Conservation (phyloP, 2,797 vertebrate species). For the Sebastes vulpes region DNA sequence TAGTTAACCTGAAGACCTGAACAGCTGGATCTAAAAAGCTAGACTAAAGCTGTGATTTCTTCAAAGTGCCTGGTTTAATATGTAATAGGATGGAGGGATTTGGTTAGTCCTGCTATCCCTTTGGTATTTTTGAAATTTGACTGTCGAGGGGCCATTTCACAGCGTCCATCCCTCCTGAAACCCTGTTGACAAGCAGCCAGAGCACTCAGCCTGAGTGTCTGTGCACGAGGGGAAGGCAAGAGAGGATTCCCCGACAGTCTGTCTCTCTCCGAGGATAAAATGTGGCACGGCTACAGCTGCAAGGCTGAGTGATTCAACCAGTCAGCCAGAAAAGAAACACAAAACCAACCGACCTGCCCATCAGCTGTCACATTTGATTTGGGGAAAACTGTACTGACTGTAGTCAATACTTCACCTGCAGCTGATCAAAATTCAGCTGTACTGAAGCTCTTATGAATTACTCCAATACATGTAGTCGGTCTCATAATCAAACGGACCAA, state of each 20-base stretch:
- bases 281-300: slow-evolving; percentile 56
- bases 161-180: slow-evolving; percentile 34
- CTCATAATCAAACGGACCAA: background rate
- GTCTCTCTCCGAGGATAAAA: slow-evolving; percentile 55
- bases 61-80: background rate
- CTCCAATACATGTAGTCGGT: background rate
- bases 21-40: background rate
- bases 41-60: slow-evolving; percentile 4
- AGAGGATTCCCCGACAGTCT: slow-evolving; percentile 69
- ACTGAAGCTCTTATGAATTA: background rate
- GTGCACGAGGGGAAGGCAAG: slow-evolving; percentile 46
- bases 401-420: background rate
- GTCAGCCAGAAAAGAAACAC: slow-evolving; percentile 57
- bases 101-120: background rate
- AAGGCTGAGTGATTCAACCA: slow-evolving; percentile 59
- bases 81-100: background rate
- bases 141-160: slow-evolving; percentile 30
- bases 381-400: background rate
- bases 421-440: background rate
- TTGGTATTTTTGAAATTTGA: slow-evolving; percentile 16
- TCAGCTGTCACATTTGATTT: slow-evolving; percentile 27
- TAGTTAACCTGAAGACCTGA: background rate
- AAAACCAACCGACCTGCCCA: slow-evolving; percentile 20
- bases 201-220: slow-evolving; percentile 29
- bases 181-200: slow-evolving; percentile 52